A percentile compares a stretch with the other conserved stretches of the same genome.
Conservation (phyloP, 2,113 vertebrate species). For the Hiodon alosoides region DNA sequence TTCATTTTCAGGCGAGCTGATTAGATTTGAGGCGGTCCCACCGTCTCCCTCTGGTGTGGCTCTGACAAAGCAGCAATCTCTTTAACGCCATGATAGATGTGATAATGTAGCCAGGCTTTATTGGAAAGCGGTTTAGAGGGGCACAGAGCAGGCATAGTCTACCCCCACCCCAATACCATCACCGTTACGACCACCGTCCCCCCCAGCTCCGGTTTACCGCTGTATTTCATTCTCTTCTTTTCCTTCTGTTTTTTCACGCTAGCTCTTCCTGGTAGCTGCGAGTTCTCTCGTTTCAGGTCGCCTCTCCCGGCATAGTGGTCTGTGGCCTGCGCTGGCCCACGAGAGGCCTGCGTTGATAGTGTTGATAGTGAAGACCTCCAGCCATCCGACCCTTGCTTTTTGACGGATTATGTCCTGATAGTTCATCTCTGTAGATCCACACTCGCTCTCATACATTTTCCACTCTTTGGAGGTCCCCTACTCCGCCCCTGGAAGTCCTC, state of each 20-base stretch:
- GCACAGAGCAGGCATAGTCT: background rate
- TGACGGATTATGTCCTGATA: too few species aligned
- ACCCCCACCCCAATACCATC: background rate
- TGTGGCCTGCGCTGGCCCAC: too few species aligned
- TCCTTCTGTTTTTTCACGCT: background rate
- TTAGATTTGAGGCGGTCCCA: constrained; percentile 8
- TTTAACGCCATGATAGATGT: constrained; percentile 12
- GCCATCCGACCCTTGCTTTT: too few species aligned
- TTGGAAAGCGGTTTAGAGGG: constrained; percentile 11
- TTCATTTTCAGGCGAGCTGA: background rate
- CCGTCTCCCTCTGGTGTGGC: constrained; percentile 3
- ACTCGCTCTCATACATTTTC: constrained; percentile 21
- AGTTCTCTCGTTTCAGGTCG: background rate
- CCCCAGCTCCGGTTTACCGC: background rate
- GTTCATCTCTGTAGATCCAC: background rate
- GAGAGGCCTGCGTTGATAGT: too few species aligned
- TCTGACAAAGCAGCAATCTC: constrained; percentile 15
- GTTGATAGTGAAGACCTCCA: too few species aligned
- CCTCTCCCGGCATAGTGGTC: too few species aligned
- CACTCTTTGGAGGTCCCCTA: constrained; percentile 12
- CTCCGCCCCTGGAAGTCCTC: too few species aligned
- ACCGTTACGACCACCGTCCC: too few species aligned
- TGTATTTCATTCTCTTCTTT: background rate
- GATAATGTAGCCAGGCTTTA: constrained; percentile 3
- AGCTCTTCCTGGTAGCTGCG: background rate